Base-by-base conservation (phyloP, 1,140 invertebrate genomes). In the Drosophila carrolli region DNA sequence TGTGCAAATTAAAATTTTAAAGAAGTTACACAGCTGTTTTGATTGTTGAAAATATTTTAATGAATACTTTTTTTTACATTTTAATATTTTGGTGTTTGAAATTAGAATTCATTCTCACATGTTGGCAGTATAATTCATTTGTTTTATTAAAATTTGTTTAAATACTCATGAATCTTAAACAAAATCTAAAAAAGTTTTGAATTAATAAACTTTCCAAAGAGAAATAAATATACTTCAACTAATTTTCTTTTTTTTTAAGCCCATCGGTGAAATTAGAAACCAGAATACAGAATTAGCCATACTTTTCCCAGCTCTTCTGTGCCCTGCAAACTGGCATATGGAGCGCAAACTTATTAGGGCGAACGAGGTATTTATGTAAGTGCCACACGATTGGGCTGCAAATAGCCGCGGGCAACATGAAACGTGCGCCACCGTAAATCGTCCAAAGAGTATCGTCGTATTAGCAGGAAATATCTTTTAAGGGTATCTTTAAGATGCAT, bases 361-460 rank as follows among this genome's bases (percentile, higher is more conserved):
- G 58, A 70, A 78, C 44, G 60, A 80, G 84, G 73, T 86, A 86
- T 88, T 88, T 86, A 86, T 83, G 83, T 72, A 75, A 81, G 75
- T 79, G 83, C 78, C 82, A 88, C 83, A 81, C 75, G 85, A 86
- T 88, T 88, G 79, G 78, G 71, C 81, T 88, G 83, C 79, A 88
- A 88, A 86, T 86, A 86, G 59, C 83, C 53, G 65, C 80, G 73
- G 84, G 79, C 56, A 67, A 84, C 76, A 80, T 80, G 67, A 84
- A 88, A 83, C 84, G 77, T 83, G 84, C 81, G 81, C 83, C 83
- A 83, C 75, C 60, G 83, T 76, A 53, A 57, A 51, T 23, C 38
- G 19, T 44, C 9, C 32, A 16, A 23, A 38, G 16, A 38, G 51
- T 27, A 27, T 44, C 38, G 40, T 59, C 43, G 63, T 70, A 60